A percentile compares a stretch with the other conserved stretches of the same genome.
These are phyloP conservation scores for Pachypanchax playfairii DNA, from an alignment of 2,113 vertebrate species.

Conservation along the genomic window DNA sequence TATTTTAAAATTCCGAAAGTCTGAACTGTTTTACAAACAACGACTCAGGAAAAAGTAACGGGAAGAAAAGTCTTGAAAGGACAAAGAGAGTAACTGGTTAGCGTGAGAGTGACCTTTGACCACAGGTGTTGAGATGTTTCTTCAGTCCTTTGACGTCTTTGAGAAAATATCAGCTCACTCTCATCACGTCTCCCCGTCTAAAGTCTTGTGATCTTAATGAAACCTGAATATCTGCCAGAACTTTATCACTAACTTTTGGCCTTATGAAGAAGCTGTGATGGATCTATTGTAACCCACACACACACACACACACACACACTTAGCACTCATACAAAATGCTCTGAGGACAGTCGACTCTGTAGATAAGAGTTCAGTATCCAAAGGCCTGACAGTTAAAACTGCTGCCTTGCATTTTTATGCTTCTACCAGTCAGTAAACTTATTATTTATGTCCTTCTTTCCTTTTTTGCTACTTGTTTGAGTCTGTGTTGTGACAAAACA, in stretches of 20 bases:
- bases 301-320: background rate
- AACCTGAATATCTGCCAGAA: slow-evolving; percentile 50
- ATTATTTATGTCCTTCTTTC: too few relatives aligned
- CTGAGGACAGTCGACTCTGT: too few relatives aligned
- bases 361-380: too few relatives aligned
- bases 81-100: slow-evolving; percentile 34
- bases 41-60: slow-evolving; percentile 5
- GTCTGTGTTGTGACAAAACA: too few relatives aligned
- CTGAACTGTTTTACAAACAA: slow-evolving; percentile 27
- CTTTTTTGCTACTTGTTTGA: too few relatives aligned
- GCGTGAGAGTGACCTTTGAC: slow-evolving; percentile 66
- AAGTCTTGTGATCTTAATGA: slow-evolving; percentile 50
- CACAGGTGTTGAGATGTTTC: slow-evolving; percentile 66
- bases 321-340: slow-evolving; percentile 10
- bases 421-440: too few relatives aligned
- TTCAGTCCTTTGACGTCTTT: slow-evolving; percentile 39
- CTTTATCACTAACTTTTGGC: slow-evolving; percentile 45
- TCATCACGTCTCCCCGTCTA: slow-evolving; percentile 30
- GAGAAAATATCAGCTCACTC: slow-evolving; percentile 47
- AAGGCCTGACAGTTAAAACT: too few relatives aligned
- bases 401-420: too few relatives aligned
- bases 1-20: slow-evolving; percentile 47
- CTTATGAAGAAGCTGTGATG: slow-evolving; percentile 74
- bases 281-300: slow-evolving; percentile 49
- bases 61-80: background rate